Evolutionary conservation across 2,797 vertebrate genomes (phyloP), one percentile per base, ranked within the genome.

Genomic region (Eidolon dupreanum): DNA sequence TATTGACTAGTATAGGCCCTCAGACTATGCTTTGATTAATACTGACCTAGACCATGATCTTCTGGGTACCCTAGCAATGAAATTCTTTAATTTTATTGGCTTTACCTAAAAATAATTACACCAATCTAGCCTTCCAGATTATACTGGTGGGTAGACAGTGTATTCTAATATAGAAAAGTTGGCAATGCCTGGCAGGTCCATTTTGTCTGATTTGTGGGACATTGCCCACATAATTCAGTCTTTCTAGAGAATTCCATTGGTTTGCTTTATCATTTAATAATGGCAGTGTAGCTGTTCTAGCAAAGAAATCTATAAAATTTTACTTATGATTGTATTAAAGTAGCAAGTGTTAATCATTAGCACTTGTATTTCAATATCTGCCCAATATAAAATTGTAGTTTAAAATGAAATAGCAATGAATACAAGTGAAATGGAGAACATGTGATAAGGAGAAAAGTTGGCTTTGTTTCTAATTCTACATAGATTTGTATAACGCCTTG

Each of bases 361-460:
- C n/a, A 85, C 38, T 90, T 95, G 19, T 68, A 73, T 93, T 95
- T 96, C 63, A 89, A 24, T 93, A 86, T 73, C 26, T 86, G 15
- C n/a, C 16, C 51, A 26, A 87, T 63, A 90, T 31, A 74, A 91
- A 87, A 46, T 73, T 24, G 5, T 41, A 94, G 53, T 92, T 85
- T 77, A 26, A 85, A 81, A 65, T 85, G 28, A 74, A 90, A 51
- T 57, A 90, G 36, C 65, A 96, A 83, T 43, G 36, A 95, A 73
- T 46, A 24, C 33, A 81, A 90, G n/a, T 92, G 65, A 82, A 93
- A 93, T 95, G 81, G 68, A 92, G 17, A 66, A 8, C 38, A 26
- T 28, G 11, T 85, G 66, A 94, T 19, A 68, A 91, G 8, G 20
- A 90, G 41, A 55, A 71, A 92, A 70, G 8, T 55, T 78, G 20